Conservation (phyloP, 2,113 vertebrate species). For the Jaculus jaculus region DNA sequence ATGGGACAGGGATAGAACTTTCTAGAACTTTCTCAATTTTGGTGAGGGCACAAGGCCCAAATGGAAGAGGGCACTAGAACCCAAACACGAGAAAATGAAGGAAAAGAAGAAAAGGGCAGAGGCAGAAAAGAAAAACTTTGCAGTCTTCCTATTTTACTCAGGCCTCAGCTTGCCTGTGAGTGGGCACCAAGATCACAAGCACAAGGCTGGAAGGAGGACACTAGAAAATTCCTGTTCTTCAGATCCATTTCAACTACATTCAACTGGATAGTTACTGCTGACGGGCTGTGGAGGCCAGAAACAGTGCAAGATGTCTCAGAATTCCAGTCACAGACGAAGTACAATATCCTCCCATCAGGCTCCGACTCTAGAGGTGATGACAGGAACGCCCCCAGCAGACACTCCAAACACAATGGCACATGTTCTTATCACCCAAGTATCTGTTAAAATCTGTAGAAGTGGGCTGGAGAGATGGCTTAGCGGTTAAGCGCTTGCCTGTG, state of each 20-base stretch:
- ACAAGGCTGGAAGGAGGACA: not conserved
- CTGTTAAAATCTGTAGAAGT: not conserved
- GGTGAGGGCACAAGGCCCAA: not conserved
- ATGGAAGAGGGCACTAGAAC: not conserved
- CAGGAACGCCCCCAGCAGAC: not conserved
- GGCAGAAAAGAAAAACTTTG: not conserved
- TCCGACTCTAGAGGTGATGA: not conserved
- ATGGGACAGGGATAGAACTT: not conserved
- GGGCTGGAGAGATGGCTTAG: no score
- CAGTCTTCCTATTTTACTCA: not conserved
- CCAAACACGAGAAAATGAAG: not conserved
- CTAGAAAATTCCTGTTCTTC: not conserved
- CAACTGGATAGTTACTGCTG: not conserved
- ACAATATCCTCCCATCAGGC: not conserved
- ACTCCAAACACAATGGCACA: not conserved
- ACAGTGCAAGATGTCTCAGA: not conserved
- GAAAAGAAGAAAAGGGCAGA: not conserved
- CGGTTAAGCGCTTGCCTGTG: no score
- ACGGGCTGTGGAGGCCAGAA: not conserved
- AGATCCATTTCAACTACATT: not conserved
- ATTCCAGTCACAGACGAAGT: not conserved
- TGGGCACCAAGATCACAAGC: not conserved
- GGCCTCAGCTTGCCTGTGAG: not conserved
- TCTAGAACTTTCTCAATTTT: slow-evolving; percentile 8
- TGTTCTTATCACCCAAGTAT: not conserved